A percentile compares a stretch with the other conserved stretches of the same genome.
phyloP scores from a whole-genome alignment of 2,113 vertebrate species.

The Mystacornis crossleyi region DNA sequence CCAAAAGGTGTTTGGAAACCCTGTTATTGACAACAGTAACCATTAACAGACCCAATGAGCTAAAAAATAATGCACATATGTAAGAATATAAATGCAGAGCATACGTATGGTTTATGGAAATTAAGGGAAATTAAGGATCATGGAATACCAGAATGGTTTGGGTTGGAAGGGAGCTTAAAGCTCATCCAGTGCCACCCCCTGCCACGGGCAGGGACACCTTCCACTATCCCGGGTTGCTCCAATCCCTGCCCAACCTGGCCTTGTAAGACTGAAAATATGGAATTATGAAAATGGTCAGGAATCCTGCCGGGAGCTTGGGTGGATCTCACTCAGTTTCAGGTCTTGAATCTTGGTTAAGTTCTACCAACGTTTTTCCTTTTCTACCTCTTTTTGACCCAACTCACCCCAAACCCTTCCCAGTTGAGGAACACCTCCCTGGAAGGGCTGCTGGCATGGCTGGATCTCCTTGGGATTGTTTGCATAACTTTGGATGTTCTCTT shows the following conservation, averaged over 20 bases:
- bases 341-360: not conserved
- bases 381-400: not conserved
- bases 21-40: not conserved
- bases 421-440: not conserved
- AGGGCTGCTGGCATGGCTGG: not conserved
- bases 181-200: not conserved
- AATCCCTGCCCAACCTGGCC: not conserved
- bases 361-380: not conserved
- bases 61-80: not conserved
- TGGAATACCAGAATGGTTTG: not conserved
- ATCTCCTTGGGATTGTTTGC: not conserved
- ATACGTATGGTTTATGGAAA: accelerated
- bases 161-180: not conserved
- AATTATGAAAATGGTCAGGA: not conserved
- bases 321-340: not conserved
- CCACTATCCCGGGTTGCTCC: not conserved
- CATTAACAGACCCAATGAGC: not conserved
- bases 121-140: not conserved
- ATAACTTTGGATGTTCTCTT: not conserved
- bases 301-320: accelerated
- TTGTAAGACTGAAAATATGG: not conserved
- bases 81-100: not conserved
- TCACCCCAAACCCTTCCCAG: not conserved
- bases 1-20: not conserved
- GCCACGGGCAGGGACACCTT: not conserved